A percentile compares a stretch with the other conserved stretches of the same genome.
Evolutionary conservation across 2,888 invertebrate species (phyloP).

Genomic region (Eucera pruinosa): DNA sequence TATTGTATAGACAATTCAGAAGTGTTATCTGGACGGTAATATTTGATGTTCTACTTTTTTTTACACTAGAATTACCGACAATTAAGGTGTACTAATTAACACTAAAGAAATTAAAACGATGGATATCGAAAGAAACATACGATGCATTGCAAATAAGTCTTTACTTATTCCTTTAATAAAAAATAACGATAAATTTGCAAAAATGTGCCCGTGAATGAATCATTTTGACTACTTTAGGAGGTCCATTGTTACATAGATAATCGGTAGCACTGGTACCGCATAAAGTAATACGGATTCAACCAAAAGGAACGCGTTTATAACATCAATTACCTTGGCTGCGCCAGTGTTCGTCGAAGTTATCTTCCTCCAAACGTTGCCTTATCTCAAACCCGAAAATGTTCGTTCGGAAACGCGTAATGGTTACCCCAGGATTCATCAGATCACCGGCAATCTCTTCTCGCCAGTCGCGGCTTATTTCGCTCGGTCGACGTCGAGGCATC

Average conservation of each 20-base stretch:
- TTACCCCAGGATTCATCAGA: constrained; percentile 1
- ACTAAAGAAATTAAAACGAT: no score
- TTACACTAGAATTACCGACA: no score
- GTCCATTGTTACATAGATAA: no score
- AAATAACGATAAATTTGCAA: no score
- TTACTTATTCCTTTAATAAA: no score
- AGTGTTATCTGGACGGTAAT: neutral
- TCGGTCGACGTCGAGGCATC: constrained; percentile 31
- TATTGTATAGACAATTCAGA: neutral
- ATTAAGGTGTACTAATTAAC: no score
- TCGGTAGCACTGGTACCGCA: no score
- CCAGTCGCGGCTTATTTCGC: constrained; percentile 56
- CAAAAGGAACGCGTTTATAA: neutral
- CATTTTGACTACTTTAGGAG: no score
- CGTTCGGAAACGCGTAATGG: constrained; percentile 1
- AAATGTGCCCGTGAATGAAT: no score
- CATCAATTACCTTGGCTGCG: neutral
- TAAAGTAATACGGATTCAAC: no score
- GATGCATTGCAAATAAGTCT: no score
- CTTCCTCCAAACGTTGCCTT: neutral
- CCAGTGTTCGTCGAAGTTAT: neutral
- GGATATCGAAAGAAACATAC: neutral
- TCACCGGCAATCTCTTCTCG: constrained; percentile 39
- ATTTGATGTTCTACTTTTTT: neutral
- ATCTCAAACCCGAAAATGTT: neutral